These are phyloP conservation scores for Baccha elongata DNA, from an alignment of 2,888 invertebrate species.

Conservation along the genomic window DNA sequence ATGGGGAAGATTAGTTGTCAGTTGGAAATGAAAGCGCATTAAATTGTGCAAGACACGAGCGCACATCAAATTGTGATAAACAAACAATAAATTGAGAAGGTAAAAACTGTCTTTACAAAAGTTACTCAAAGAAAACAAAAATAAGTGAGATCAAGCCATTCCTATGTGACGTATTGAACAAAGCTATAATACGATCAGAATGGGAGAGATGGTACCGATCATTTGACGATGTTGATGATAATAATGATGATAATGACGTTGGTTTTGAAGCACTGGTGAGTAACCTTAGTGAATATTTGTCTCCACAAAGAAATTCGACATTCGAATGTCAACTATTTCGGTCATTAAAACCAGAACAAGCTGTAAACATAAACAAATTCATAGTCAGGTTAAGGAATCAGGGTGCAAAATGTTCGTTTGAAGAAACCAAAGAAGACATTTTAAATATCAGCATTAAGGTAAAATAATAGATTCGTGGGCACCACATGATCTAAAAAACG, in stretches of 20 bases:
- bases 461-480: constrained; percentile 70
- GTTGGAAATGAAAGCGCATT: not conserved
- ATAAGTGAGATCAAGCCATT: constrained; percentile 59
- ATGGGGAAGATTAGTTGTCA: too few relatives aligned
- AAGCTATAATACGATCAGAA: constrained; percentile 60
- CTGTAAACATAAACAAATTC: constrained; percentile 78
- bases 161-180: constrained; percentile 64
- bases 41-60: too few relatives aligned
- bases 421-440: constrained; percentile 54
- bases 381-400: constrained; percentile 73
- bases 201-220: constrained; percentile 70
- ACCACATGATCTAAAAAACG: constrained; percentile 64
- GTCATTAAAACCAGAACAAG: constrained; percentile 75
- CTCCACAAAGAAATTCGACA: constrained; percentile 71
- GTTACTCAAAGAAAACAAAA: not conserved
- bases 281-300: constrained; percentile 68
- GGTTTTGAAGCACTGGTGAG: constrained; percentile 59
- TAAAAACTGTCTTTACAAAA: too few relatives aligned
- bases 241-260: constrained; percentile 47
- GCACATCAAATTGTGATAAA: too few relatives aligned
- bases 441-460: constrained; percentile 64
- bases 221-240: constrained; percentile 64
- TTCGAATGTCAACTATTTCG: constrained; percentile 74
- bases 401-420: constrained; percentile 61
- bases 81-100: too few relatives aligned